Base-by-base conservation (phyloP, 2,797 vertebrate species). In the Clangula hyemalis region DNA sequence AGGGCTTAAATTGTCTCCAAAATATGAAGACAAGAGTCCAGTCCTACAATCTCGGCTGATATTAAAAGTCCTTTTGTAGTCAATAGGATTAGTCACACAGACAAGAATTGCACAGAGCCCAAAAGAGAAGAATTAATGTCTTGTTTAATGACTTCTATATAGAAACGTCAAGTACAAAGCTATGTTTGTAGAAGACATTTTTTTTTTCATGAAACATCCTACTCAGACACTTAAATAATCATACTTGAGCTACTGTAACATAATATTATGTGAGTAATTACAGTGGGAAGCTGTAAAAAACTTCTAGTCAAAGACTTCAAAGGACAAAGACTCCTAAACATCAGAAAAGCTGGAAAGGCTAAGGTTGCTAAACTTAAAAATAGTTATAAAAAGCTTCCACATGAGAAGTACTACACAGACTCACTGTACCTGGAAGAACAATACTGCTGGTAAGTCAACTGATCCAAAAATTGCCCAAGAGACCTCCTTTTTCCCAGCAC, bases 91-190 rank as follows among this genome's bases (percentile, higher is more conserved):
- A n/a, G 66, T 78, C 47, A 62, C 17, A 56, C 13, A 70, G 64
- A 58, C 39, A 80, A 87, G 38, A 68, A 79, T 22, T 51, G 60
- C 17, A n/a, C n/a, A 41, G 39, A 88, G 47, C 43, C 47, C n/a
- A 71, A 57, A 78, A 41, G 15, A 83, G 64, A 84, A 88, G 53
- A 94, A 90, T 82, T 41, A 61, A 73, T 84, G 76, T 84, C 41
- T 80, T 88, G 62, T 84, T 89, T 64, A 75, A 60, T 41, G 54
- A 36, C 66, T 90, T 90, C 53, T 2, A 3, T 22, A 56, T 2
- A 70, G 79, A 93, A 95, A 86, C 57, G 47, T 79, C 87, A 88
- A 88, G 45, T 47, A 88, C 54, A 85, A 94, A 61, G 57, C 43
- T 60, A 15, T 28, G 53, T 70, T 85, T 76, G 49, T 74, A 49